Evolutionary conservation across 2,797 vertebrate genomes (phyloP).

Genomic region (Pangasius djambal): DNA sequence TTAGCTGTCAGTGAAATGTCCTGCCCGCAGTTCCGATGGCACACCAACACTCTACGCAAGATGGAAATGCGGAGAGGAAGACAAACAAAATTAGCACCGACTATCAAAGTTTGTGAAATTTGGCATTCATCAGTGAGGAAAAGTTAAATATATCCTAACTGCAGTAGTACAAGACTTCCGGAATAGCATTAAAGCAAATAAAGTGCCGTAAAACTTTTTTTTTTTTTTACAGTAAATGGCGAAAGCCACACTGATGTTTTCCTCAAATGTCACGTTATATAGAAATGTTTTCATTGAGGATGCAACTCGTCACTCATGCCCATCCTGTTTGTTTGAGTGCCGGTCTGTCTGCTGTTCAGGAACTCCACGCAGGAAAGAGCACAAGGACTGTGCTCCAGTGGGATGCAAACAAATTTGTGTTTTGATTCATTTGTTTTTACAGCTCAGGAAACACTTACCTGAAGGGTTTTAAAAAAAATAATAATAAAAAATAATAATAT

Average conservation of each 20-base stretch:
- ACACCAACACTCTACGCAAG: slow-evolving; percentile 58
- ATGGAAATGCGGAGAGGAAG: slow-evolving; percentile 62
- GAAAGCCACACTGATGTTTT: slow-evolving; percentile 49
- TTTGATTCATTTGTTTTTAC: slow-evolving; percentile 11
- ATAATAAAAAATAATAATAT: too few species aligned
- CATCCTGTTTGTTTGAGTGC: slow-evolving; percentile 81
- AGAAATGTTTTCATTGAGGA: slow-evolving; percentile 71
- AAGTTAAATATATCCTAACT: slow-evolving; percentile 44
- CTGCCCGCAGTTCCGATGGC: slow-evolving; percentile 65
- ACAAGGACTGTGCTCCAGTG: slow-evolving; percentile 70
- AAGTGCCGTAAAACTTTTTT: slow-evolving; percentile 45
- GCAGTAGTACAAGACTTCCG: slow-evolving; percentile 28
- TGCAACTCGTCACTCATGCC: slow-evolving; percentile 79
- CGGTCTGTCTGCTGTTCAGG: slow-evolving; percentile 75
- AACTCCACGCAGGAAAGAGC: slow-evolving; percentile 75
- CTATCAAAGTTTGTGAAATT: slow-evolving; percentile 56
- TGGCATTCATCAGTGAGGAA: slow-evolving; percentile 37
- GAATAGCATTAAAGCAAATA: slow-evolving; percentile 40
- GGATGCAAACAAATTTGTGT: slow-evolving; percentile 51
- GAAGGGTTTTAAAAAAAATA: not conserved
- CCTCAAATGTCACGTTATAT: slow-evolving; percentile 39
- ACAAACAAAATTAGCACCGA: slow-evolving; percentile 71
- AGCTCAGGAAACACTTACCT: slow-evolving; percentile 25
- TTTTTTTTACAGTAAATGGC: not conserved
- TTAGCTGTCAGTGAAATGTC: slow-evolving; percentile 69